A percentile compares a stretch with the other conserved stretches of the same genome.
Evolutionary conservation across 92 coral and sea anemone species (phyloP).

Genomic region (Micromussa lordhowensis): DNA sequence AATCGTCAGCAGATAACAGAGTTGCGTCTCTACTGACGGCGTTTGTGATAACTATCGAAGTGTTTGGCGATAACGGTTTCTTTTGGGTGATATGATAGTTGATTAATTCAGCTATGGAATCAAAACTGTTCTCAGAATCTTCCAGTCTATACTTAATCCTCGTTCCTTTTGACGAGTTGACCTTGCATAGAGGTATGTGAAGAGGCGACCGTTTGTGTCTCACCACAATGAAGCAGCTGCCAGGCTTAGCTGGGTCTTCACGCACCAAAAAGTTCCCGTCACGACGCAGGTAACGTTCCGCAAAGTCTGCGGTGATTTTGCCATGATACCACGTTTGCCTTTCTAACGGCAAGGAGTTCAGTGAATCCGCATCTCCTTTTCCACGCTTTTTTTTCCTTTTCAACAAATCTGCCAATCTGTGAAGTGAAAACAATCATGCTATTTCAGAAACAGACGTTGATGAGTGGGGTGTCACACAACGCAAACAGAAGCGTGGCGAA

Average conservation of each 20-base stretch:
- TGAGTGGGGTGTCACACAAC: neutral
- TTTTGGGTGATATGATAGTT: conserved; percentile 73
- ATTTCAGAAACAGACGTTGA: neutral
- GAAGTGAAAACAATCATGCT: conserved; percentile 5
- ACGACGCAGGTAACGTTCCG: conserved; percentile 81
- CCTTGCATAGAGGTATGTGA: conserved; percentile 81
- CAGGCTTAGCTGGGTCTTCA: conserved; percentile 98
- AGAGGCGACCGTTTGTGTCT: conserved; percentile 73
- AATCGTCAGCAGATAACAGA: conserved; percentile 74
- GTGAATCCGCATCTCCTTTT: conserved; percentile 42
- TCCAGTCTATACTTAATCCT: conserved; percentile 89
- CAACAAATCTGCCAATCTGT: conserved; percentile 82
- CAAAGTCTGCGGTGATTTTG: conserved; percentile 93
- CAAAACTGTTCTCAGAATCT: conserved; percentile 79
- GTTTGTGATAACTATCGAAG: conserved; percentile 69
- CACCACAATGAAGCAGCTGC: conserved; percentile 84
- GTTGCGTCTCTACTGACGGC: conserved; percentile 95
- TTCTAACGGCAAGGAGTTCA: conserved; percentile 68
- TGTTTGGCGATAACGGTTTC: conserved; percentile 74
- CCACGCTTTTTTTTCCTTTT: conserved; percentile 61
- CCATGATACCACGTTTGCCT: conserved; percentile 98
- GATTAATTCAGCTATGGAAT: conserved; percentile 83
- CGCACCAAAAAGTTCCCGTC: conserved; percentile 97
- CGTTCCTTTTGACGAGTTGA: conserved; percentile 83
- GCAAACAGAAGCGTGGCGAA: neutral